Base-by-base conservation (phyloP, 2,797 vertebrate species). In the Pelochelys cantorii region DNA sequence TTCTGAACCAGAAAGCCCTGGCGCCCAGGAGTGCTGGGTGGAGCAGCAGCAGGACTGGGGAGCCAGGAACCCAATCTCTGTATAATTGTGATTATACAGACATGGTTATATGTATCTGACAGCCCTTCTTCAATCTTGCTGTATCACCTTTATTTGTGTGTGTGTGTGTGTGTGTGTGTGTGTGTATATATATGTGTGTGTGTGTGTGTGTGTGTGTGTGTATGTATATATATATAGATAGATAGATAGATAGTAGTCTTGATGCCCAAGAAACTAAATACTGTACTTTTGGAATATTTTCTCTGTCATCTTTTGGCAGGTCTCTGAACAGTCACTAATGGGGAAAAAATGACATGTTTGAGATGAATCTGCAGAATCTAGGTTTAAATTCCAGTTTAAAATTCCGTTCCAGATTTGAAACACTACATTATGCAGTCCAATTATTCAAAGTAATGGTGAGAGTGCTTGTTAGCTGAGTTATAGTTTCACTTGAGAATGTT, bases 321-420 rank as follows among this genome's bases (percentile, higher is more conserved):
- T 91, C 96, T 96, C 53, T 92, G 93, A 95, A 78, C 92, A 82
- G 85, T 96, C 95, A 86, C 94, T 94, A 82, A 77, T 83, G 81
- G 29, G 53, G 88, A 93, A 95, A 96, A 93, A 85, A 87, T 90
- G 91, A 88, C 94, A 94, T 42, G 55, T 96, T 56, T 94, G 93
- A 97, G 89, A 93, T 97, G 93, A 97, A 97, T 97, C 95, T 97
- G 83, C 68, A 95, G 95, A 96, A 97, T 97, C 92, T 88, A 78
- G 96, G 96, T 42, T 97, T 97, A 98, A 98, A 95, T 91, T 97
- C 96, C 87, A 81, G 85, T 97, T 97, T 95, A 94, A 97, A 97
- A 57, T 97, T 96, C 95, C 95, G 97, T 92, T 97, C 96, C 87
- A 93, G 94, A 96, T 97, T 95, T 91, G 89, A 96, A 97, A 95